Base-by-base conservation (phyloP, 2,888 invertebrate species). In the Acrobasis consociella region DNA sequence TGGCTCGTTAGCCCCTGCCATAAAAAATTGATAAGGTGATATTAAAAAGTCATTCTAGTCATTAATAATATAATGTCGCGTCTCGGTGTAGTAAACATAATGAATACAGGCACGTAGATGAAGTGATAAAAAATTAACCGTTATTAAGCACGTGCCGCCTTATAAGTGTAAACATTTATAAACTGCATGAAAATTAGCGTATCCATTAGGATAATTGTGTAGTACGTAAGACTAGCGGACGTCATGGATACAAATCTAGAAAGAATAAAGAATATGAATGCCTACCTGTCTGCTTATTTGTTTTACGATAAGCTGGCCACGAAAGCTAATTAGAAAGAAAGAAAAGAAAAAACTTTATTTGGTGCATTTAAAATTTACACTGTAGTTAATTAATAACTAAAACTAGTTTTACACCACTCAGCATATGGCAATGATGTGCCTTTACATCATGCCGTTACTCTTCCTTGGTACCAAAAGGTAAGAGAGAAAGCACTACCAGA, bases 11-110 rank as follows among this genome's bases (percentile, higher is more conserved):
- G 56, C n/a, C 13, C n/a, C 8, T 13, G 17, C 17, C 13, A 42
- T 22, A 56, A 56, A 56, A 56, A 56, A 56, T 2, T 22, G 38
- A 56, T 56, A 56, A 42, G 56, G 42, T 56, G 42, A 13, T 56
- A 56, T 56, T 56, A 56, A 46, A 56, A 56, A 56, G 56, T 56
- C 56, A 11, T 56, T 56, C 15, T 42, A 56, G 56, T 56, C 56
- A 56, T 56, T 56, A 42, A 42, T 42, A 42, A 56, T 42, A 56
- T 42, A 22, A 56, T 56, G 56, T 52, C 52, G 31, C 52, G 52
- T 56, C 56, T 56, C 42, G 17, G 39, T 16, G 42, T 56, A 56
- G 39, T 39, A 56, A 56, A 22, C 56, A 56, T 56, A 56, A 56
- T 42, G 17, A 56, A 56, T 5, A 22, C 22, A n/a, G 17, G 42